A percentile compares a stretch with the other conserved stretches of the same genome.
Conservation (phyloP, 2,797 vertebrate genomes). For the Hylomyscus alleni region DNA sequence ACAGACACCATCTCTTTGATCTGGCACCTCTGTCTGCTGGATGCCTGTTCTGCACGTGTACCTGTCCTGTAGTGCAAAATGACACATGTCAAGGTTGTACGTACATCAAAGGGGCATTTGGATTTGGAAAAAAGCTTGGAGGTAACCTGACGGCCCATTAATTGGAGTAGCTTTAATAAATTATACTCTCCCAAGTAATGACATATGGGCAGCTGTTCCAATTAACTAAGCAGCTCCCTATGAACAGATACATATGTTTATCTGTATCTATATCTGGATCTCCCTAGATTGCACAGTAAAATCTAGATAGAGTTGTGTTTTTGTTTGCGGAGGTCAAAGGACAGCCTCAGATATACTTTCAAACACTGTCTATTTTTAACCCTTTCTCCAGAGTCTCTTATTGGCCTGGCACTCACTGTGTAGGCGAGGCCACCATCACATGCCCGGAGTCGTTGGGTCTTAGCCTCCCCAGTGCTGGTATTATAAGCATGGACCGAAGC, state of each 20-base stretch:
- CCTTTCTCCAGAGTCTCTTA: neutral
- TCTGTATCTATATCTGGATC: neutral
- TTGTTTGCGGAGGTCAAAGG: neutral
- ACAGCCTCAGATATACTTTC: neutral
- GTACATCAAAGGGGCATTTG: constrained; percentile 1
- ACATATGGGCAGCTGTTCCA: constrained; percentile 32
- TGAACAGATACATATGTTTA: constrained; percentile 14
- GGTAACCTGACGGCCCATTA: constrained; percentile 55
- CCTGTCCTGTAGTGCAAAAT: neutral
- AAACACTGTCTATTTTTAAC: neutral
- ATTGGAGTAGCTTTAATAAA: constrained; percentile 69
- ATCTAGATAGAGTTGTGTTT: neutral
- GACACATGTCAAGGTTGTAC: constrained; percentile 41
- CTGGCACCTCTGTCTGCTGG: neutral
- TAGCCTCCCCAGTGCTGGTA: neutral
- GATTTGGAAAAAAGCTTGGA: constrained; percentile 36
- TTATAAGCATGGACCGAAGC: neutral
- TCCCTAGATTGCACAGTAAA: neutral
- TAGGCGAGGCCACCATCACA: neutral
- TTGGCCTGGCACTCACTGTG: neutral
- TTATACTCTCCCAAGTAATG: constrained; percentile 29
- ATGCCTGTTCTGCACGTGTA: neutral
- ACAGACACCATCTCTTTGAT: neutral
- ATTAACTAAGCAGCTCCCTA: neutral
- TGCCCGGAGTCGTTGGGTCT: neutral